Conservation (phyloP, 1,140 invertebrate genomes). For the Scylla paramamosain region DNA sequence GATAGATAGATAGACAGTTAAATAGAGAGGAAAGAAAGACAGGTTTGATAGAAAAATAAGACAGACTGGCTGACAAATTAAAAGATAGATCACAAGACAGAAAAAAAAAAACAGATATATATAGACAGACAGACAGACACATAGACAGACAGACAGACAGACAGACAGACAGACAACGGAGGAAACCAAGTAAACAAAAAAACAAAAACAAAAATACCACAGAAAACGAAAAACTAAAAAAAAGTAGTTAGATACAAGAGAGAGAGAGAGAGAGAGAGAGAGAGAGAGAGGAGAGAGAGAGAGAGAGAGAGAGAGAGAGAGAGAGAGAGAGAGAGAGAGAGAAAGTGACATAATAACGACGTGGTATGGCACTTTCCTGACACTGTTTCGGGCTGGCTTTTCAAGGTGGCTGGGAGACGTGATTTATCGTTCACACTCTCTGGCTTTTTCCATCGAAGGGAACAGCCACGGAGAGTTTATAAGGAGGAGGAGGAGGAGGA, state of each 20-base stretch:
- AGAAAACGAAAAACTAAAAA: background rate
- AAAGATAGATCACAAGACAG: too few relatives aligned
- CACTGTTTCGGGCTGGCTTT: background rate
- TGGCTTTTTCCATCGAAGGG: background rate
- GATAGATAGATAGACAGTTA: too few relatives aligned
- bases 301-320: background rate
- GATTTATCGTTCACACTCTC: background rate
- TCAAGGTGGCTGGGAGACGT: background rate
- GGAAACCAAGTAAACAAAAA: too few relatives aligned
- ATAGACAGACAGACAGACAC: too few relatives aligned
- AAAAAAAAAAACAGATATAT: too few relatives aligned
- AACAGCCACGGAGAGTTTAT: background rate
- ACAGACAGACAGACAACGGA: too few relatives aligned
- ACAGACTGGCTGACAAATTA: too few relatives aligned
- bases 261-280: background rate
- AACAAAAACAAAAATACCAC: too few relatives aligned
- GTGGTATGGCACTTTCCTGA: background rate
- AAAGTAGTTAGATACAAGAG: background rate
- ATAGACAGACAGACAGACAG: too few relatives aligned
- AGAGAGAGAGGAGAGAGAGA: background rate
- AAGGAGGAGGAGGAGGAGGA: constrained; percentile 16
- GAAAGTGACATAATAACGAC: background rate
- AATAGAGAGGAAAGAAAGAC: too few relatives aligned
- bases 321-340: background rate
- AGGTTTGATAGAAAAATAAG: too few relatives aligned